Base-by-base conservation (phyloP, 1,140 invertebrate genomes). In the Atta texana region DNA sequence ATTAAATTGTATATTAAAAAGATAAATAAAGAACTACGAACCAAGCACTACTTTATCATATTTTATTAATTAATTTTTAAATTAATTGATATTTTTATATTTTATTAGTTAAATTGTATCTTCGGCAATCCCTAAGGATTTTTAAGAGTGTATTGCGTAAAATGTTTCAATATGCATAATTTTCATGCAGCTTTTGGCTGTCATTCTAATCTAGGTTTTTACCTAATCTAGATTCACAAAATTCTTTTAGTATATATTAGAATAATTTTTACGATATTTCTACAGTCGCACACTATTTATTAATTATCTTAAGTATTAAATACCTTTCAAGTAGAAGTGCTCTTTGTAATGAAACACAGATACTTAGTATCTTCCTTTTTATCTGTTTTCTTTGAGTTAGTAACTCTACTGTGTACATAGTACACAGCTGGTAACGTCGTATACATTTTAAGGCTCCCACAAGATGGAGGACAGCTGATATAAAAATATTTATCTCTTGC, bases 401-500 rank as follows among this genome's bases (percentile, higher is more conserved):
- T 71, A 82, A 51, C 24, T 61, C 0, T 24, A 24, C 24, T 24
- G 24, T 24, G 24, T 24, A 59, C 12, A 72, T 18, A 31, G 16
- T 31, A 53, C 80, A 61, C 39, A 61, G 16, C 39, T 59, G 68
- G 34, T 49, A 5, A 59, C 10, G 31, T 12, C 34, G 12, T 82
- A 72, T 57, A 82, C 10, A 82, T 72, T 82, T 74, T 82, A 49
- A 59, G 4, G 10, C 3, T 12, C 2, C 24, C 10, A 14, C 6
- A n/a, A 12, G 51, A 28, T 51, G 21, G 6, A 49, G 10, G 16
- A 44, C 18, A 57, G 3, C 66, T 74, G 16, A 24, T 53, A 39
- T 53, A 55, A 24, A 61, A 74, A 61, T 84, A 57, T 82, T 74
- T 63, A 4, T 16, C 49, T 51, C 4, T 59, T 44, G 28, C 34